Conservation (phyloP, 2,797 vertebrate species). For the Nyctibius grandis region DNA sequence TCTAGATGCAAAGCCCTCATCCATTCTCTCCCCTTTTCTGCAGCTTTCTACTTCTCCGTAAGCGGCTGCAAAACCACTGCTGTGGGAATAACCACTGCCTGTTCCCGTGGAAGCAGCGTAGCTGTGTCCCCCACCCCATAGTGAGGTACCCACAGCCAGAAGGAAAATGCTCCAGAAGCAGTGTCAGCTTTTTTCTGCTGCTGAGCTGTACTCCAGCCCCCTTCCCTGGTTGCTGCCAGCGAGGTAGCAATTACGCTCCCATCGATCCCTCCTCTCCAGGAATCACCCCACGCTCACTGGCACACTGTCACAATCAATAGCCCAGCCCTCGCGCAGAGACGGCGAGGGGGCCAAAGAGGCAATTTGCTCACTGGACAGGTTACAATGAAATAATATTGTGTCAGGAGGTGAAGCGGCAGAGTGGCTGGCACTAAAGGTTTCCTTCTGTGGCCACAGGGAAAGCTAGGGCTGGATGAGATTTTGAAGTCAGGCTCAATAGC, state of each 20-base stretch:
- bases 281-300: background rate
- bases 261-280: slow-evolving; percentile 32
- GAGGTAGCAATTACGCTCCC: slow-evolving; percentile 27
- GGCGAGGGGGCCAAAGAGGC: background rate
- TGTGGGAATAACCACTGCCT: background rate
- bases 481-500: slow-evolving; percentile 8
- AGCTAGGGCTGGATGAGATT: slow-evolving; percentile 17
- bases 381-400: slow-evolving; percentile 58
- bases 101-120: accelerated
- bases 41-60: background rate
- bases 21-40: background rate
- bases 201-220: background rate
- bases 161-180: background rate
- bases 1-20: background rate
- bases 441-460: background rate
- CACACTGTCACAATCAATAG: slow-evolving; percentile 37
- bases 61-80: background rate
- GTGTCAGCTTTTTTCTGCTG: background rate
- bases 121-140: background rate
- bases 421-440: slow-evolving; percentile 15
- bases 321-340: background rate
- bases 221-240: background rate
- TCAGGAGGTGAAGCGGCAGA: slow-evolving; percentile 38
- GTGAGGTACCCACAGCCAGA: background rate
- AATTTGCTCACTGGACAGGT: slow-evolving; percentile 43